Percentiles rank a stretch among this genome's conserved stretches.
These are phyloP conservation scores for Drosophila longiperda DNA, from an alignment of 2,888 invertebrate genomes.

Conservation along the genomic window DNA sequence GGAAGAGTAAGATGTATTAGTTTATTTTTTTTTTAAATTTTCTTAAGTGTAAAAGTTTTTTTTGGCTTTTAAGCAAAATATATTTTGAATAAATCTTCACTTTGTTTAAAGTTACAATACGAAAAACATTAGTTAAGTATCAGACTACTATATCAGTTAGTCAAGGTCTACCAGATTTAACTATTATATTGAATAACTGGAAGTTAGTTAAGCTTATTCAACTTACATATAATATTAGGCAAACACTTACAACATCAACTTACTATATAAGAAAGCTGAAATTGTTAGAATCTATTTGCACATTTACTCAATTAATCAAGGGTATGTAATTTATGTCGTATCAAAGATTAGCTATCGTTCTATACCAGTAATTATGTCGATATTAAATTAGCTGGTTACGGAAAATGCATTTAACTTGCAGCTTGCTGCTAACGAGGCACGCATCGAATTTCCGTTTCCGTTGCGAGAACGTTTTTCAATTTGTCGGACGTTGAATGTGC, in stretches of 20 bases:
- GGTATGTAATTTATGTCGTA: neutral
- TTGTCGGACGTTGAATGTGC: constrained; percentile 13
- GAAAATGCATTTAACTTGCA: constrained; percentile 44
- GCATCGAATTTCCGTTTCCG: constrained; percentile 60
- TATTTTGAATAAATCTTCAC: neutral
- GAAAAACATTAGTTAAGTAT: no score
- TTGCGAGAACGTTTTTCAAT: constrained; percentile 45
- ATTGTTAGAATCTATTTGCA: no score
- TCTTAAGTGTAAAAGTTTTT: neutral
- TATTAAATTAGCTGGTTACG: constrained; percentile 37
- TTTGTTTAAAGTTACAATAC: neutral
- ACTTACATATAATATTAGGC: neutral
- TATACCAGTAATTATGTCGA: constrained; percentile 51
- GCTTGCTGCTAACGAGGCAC: constrained; percentile 28
- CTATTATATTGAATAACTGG: no score
- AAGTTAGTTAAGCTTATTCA: neutral
- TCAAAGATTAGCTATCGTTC: neutral
- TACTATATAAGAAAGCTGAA: neutral
- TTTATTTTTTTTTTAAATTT: neutral
- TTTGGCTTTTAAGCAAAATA: no score
- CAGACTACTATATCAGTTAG: neutral
- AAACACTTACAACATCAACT: neutral
- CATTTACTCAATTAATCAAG: neutral
- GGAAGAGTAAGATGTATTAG: neutral
- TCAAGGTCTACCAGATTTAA: neutral